Conservation (phyloP, 2,797 vertebrate species). For the Tauraco hartlaubi region DNA sequence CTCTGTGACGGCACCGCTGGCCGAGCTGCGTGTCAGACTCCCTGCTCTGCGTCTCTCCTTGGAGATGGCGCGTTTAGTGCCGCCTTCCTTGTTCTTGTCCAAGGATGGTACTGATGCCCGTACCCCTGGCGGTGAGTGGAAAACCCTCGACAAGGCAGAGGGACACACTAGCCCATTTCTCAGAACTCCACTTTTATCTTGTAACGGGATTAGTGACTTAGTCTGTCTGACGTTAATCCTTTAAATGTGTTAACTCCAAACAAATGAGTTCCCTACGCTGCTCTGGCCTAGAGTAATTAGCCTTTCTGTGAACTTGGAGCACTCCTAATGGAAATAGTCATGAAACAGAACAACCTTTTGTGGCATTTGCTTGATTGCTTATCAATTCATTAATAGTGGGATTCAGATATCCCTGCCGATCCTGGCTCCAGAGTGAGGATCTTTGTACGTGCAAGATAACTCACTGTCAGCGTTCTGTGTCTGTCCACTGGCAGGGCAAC, state of each 20-base stretch:
- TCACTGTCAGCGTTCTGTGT: fast-evolving
- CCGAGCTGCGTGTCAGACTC: not conserved
- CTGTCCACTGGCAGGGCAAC: conserved; percentile 48
- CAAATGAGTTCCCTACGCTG: not conserved
- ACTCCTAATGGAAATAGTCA: not conserved
- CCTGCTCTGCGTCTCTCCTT: not conserved
- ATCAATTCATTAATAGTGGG: fast-evolving
- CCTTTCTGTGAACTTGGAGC: not conserved
- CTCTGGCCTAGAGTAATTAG: not conserved
- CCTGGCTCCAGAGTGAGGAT: not conserved
- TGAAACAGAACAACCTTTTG: not conserved
- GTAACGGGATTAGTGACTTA: conserved; percentile 41
- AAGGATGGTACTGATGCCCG: not conserved
- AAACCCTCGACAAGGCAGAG: not conserved
- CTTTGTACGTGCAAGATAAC: fast-evolving
- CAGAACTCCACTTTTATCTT: not conserved
- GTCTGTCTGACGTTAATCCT: conserved; percentile 54
- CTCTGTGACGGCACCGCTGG: fast-evolving
- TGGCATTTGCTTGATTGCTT: not conserved
- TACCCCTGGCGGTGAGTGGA: not conserved
- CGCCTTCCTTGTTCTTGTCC: not conserved
- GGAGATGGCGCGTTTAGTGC: not conserved
- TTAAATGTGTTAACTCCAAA: conserved; percentile 39
- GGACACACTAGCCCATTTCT: not conserved
- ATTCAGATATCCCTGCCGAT: not conserved